Percentiles rank a stretch among this genome's conserved stretches.
Conservation (phyloP, 2,113 vertebrate species). For the Colinus virginianus region DNA sequence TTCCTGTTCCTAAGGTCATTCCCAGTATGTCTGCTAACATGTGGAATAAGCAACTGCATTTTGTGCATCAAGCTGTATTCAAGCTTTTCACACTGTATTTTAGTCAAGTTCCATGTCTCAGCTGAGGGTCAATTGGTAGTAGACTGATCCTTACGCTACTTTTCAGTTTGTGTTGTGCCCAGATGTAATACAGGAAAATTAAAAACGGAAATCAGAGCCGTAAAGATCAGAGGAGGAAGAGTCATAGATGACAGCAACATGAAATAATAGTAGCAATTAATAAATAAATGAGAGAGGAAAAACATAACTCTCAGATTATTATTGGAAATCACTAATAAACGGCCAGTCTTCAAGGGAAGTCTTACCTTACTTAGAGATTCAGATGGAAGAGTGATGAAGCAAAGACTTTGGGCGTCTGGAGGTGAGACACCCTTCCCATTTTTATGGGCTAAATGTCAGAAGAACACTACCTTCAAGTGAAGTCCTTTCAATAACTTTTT, state of each 20-base stretch:
- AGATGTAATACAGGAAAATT: not conserved
- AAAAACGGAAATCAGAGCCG: not conserved
- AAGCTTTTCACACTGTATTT: not conserved
- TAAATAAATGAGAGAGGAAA: not conserved
- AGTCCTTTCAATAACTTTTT: not conserved
- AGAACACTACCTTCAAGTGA: not conserved
- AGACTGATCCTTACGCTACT: not conserved
- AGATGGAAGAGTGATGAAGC: not conserved
- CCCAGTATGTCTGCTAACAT: not conserved
- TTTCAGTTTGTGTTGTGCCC: not conserved
- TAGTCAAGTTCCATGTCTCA: not conserved
- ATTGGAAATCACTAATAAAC: not conserved
- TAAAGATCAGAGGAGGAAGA: not conserved
- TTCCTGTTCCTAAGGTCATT: not conserved
- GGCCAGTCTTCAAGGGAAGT: not conserved
- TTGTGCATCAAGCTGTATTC: not conserved
- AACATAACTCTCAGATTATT: not conserved
- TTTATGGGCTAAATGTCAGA: not conserved
- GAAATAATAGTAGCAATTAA: not conserved
- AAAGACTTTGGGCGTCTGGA: not conserved
- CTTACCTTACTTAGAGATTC: not conserved
- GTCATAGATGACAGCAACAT: not conserved
- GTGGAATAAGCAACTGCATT: slow-evolving; percentile 21
- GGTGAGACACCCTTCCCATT: not conserved
- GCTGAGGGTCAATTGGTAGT: not conserved